A percentile compares a stretch with the other conserved stretches of the same genome.
Conservation (phyloP, 2,113 vertebrate species). For the Balaeniceps rex region DNA sequence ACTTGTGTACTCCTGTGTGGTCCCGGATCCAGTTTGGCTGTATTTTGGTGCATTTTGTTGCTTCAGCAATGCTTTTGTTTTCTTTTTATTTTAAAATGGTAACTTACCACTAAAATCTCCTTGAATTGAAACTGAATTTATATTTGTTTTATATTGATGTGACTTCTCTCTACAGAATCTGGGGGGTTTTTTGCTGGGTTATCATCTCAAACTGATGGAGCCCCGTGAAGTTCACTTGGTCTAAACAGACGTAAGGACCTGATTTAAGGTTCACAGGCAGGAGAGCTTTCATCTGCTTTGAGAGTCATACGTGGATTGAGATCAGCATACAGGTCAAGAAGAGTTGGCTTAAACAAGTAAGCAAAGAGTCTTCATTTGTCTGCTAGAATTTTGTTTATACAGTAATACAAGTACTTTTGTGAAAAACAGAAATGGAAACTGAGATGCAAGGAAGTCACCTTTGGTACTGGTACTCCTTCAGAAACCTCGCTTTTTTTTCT, state of each 20-base stretch:
- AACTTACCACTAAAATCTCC: background rate
- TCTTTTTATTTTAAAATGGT: background rate
- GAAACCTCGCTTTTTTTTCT: background rate
- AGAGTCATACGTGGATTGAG: background rate
- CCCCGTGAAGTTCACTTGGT: background rate
- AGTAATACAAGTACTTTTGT: background rate
- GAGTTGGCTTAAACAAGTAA: background rate
- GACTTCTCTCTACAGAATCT: background rate
- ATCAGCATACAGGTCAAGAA: background rate
- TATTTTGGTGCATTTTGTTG: background rate
- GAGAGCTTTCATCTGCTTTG: background rate
- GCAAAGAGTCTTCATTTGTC: background rate
- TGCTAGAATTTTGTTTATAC: background rate
- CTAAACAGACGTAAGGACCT: background rate
- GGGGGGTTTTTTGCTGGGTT: background rate
- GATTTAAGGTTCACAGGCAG: background rate
- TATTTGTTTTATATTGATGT: background rate
- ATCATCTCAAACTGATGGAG: background rate
- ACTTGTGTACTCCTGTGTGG: background rate
- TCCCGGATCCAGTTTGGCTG: background rate
- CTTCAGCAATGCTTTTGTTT: background rate
- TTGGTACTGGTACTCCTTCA: background rate
- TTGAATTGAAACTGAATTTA: background rate
- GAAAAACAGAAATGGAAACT: background rate
- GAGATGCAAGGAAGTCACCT: background rate